Percentiles rank a stretch among this genome's conserved stretches.
Evolutionary conservation across 2,113 vertebrate genomes (phyloP).

Genomic region (Ibidorhyncha struthersii): DNA sequence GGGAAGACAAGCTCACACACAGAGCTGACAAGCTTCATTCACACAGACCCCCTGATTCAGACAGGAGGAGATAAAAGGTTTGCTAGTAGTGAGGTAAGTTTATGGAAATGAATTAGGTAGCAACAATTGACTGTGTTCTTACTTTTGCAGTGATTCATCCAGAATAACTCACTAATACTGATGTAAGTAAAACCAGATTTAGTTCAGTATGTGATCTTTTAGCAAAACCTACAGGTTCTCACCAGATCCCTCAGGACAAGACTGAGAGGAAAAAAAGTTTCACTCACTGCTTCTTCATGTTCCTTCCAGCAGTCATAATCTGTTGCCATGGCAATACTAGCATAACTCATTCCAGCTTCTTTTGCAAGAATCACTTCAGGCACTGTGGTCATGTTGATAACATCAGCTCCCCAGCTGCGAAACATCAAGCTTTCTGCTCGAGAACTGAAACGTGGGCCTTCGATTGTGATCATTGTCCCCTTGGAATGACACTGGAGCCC

Average conservation of each 20-base stretch:
- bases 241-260: background rate
- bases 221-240: background rate
- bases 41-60: background rate
- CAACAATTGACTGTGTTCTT: background rate
- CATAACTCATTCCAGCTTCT: constrained; percentile 94
- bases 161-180: background rate
- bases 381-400: constrained; percentile 98
- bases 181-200: background rate
- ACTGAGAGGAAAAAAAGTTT: background rate
- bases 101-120: background rate
- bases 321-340: constrained; percentile 95
- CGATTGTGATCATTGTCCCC: constrained; percentile 90
- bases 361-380: constrained; percentile 96
- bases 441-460: constrained; percentile 95
- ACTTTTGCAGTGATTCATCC: background rate
- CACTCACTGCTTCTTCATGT: constrained; percentile 91
- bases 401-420: constrained; percentile 91
- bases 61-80: background rate
- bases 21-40: background rate
- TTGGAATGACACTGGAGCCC: constrained; percentile 89
- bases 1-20: background rate
- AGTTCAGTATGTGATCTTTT: background rate
- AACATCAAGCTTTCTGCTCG: constrained; percentile 93
- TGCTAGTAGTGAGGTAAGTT: background rate
- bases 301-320: constrained; percentile 99